Evolutionary conservation across 2,888 invertebrate species (phyloP), one percentile per base, ranked within the genome.

Genomic region (Sylvicola fuscatus): DNA sequence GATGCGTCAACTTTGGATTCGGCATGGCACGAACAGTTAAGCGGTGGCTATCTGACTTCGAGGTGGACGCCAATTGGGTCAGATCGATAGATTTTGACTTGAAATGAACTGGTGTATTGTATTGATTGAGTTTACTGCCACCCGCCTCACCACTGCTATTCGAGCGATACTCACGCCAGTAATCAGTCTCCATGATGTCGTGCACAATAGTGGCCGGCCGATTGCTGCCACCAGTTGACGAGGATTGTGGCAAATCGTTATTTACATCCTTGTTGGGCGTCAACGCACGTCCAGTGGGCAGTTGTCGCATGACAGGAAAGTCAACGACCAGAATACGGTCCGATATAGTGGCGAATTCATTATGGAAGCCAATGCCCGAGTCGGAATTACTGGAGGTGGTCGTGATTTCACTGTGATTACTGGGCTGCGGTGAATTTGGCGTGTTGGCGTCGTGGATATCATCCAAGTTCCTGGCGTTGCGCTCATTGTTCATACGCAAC

Each of bases 281-380:
- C 3, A 40, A 39, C 7, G 30, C 39, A 14, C 11, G 46, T 10
- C 41, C 48, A 15, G 43, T 49, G 45, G 7, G 40, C 37, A 4
- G 43, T 40, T 10, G 47, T 48, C 12, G 21, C 8, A 21, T 31
- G 3, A 61, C 60, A 1, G 72, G 71, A 49, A 80, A 80, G 49
- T 83, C 82, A 0, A 80, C 78, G 1, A 79, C 72, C 26, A 80
- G 54, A 46, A 83, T 82, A 39, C 82, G 64, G 52, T 83, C 84
- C 1, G 81, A 80, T 35, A 83, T 73, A 48, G 81, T 81, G 8
- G 79, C 72, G 46, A 79, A 79, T 47, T 90, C 87, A 47, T 89
- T 89, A 42, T 86, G 73, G 48, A 90, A 90, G 0, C 92, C 92
- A 40, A 93, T 89, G 0, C 93, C 92, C 2, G 90, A 92, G 53